Conservation (phyloP, 2,888 invertebrate genomes). For the Pammene fasciana region DNA sequence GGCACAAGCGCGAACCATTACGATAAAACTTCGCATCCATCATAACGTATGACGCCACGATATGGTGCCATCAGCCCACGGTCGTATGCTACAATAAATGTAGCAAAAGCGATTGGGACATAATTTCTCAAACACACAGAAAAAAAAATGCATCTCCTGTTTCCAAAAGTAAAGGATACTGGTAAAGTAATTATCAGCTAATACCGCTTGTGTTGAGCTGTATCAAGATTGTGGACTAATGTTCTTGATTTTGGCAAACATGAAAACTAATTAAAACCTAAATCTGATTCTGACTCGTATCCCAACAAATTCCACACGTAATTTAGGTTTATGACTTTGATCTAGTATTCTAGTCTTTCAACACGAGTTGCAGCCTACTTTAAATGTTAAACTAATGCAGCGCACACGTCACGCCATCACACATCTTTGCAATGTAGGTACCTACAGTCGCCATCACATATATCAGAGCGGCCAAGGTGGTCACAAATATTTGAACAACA, state of each 20-base stretch:
- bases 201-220: no score
- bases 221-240: no score
- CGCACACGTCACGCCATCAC: background rate
- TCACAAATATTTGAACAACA: no score
- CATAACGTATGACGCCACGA: conserved; percentile 53
- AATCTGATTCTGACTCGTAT: background rate
- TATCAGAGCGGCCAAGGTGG: conserved; percentile 1
- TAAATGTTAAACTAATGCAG: conserved; percentile 5
- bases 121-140: no score
- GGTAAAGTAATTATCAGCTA: no score
- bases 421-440: background rate
- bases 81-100: conserved; percentile 48
- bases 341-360: conserved; percentile 28
- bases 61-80: conserved; percentile 54
- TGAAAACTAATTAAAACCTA: no score
- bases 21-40: conserved; percentile 62
- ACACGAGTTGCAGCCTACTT: conserved; percentile 20
- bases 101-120: no score
- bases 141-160: no score
- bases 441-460: background rate
- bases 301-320: conserved; percentile 21
- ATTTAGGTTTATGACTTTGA: conserved; percentile 34
- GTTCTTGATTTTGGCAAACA: no score
- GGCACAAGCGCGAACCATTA: conserved; percentile 52
- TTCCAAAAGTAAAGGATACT: no score